Percentiles rank a stretch among this genome's conserved stretches.
phyloP scores from a whole-genome alignment of 2,113 vertebrate species.

The Erythrocercus mccallii region DNA sequence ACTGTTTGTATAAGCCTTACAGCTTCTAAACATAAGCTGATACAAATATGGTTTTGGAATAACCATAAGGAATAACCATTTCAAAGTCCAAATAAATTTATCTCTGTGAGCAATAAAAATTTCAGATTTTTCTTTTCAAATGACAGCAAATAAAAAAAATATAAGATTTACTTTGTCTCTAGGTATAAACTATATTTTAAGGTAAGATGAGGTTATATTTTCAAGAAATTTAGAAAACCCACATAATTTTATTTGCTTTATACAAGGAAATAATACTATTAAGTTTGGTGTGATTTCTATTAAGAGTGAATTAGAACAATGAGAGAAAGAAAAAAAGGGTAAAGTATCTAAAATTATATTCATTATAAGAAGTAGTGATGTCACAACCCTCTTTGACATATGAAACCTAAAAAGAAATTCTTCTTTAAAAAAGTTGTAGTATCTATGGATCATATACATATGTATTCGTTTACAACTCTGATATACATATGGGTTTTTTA shows the following conservation, averaged over 20 bases:
- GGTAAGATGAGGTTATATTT: not conserved
- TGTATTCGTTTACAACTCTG: not conserved
- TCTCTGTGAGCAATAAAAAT: not conserved
- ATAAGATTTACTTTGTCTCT: not conserved
- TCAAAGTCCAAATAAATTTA: not conserved
- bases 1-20: not conserved
- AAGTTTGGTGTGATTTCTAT: not conserved
- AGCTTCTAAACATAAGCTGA: not conserved
- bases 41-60: not conserved
- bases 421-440: not conserved
- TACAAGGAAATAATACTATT: not conserved
- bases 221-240: not conserved
- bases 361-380: not conserved
- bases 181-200: not conserved
- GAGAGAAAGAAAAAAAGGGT: not conserved
- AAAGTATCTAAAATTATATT: not conserved
- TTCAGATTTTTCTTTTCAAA: not conserved
- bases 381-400: not conserved
- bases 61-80: not conserved
- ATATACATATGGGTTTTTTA: not conserved
- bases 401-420: not conserved
- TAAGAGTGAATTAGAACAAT: not conserved
- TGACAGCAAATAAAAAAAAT: not conserved
- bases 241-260: not conserved
- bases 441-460: accelerated